These are phyloP conservation scores for Gallinago stenura DNA, from an alignment of 2,797 vertebrate species.

Conservation along the genomic window DNA sequence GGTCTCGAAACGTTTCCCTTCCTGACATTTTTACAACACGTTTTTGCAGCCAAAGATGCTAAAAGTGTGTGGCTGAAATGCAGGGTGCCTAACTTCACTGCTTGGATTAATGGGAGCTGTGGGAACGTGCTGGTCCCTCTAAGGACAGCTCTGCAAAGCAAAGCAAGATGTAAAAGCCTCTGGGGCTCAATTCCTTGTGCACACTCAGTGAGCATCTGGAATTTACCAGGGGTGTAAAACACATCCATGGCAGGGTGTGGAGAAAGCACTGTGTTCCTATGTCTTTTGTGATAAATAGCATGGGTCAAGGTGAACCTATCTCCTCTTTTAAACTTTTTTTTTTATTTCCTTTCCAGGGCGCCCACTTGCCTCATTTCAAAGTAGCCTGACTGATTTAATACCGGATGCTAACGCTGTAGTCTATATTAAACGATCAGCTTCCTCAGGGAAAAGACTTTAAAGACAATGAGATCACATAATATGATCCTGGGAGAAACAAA, in stretches of 20 bases:
- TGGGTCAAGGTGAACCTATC: background rate
- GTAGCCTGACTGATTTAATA: conserved; percentile 83
- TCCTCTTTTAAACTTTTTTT: background rate
- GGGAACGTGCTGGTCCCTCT: background rate
- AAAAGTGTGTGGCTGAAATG: background rate
- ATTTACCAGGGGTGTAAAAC: background rate
- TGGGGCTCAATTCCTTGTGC: background rate
- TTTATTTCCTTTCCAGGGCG: conserved; percentile 80
- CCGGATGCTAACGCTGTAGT: conserved; percentile 83
- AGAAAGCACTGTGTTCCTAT: background rate
- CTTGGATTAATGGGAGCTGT: background rate
- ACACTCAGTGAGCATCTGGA: background rate
- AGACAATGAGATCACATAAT: conserved; percentile 25
- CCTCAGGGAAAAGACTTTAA: conserved; percentile 61
- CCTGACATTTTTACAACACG: background rate
- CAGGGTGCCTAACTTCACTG: background rate
- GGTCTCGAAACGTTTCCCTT: background rate
- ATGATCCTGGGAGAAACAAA: conserved; percentile 32
- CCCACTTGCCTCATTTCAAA: conserved; percentile 85
- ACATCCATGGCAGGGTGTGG: background rate
- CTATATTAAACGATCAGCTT: conserved; percentile 84
- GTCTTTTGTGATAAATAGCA: background rate
- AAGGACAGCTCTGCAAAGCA: background rate
- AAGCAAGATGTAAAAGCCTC: background rate
- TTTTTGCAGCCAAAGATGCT: background rate